Evolutionary conservation across 2,113 vertebrate species (phyloP).

Genomic region (Lophura nycthemera): DNA sequence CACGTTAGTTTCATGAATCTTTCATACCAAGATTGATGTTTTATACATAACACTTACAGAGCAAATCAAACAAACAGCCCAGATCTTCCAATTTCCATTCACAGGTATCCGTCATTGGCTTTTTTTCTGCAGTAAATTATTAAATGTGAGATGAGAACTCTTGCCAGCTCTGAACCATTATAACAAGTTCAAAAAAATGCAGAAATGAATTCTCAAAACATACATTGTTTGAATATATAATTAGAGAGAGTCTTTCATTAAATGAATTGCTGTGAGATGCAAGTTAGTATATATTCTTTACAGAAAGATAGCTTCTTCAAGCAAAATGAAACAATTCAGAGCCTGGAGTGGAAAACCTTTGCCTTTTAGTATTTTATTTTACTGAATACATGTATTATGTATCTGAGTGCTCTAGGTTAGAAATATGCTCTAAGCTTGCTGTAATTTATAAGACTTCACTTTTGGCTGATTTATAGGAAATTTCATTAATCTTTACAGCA

Average conservation of each 20-base stretch:
- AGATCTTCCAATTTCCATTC: not conserved
- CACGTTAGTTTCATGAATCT: conserved; percentile 35
- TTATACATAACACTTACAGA: conserved; percentile 33
- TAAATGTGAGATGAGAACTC: not conserved
- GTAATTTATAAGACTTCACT: conserved; percentile 73
- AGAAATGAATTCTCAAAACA: conserved; percentile 56
- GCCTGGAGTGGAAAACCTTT: conserved; percentile 50
- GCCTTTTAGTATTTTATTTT: conserved; percentile 59
- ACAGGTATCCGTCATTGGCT: not conserved
- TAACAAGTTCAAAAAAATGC: not conserved
- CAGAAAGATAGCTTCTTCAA: conserved; percentile 7
- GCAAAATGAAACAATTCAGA: conserved; percentile 50
- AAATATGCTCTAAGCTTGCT: conserved; percentile 67
- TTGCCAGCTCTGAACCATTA: not conserved
- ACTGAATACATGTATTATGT: conserved; percentile 45
- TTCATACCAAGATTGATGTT: conserved; percentile 8
- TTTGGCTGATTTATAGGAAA: conserved; percentile 72
- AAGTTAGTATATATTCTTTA: conserved; percentile 20
- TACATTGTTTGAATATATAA: conserved; percentile 30
- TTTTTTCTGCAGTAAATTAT: conserved; percentile 9
- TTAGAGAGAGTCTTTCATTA: conserved; percentile 35
- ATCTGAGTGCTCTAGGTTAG: conserved; percentile 56
- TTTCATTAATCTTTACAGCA: conserved; percentile 71
- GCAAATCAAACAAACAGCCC: not conserved
- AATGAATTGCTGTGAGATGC: conserved; percentile 49